These are phyloP conservation scores for Tetramorium parvispinum DNA, from an alignment of 1,140 invertebrate genomes.

Conservation along the genomic window DNA sequence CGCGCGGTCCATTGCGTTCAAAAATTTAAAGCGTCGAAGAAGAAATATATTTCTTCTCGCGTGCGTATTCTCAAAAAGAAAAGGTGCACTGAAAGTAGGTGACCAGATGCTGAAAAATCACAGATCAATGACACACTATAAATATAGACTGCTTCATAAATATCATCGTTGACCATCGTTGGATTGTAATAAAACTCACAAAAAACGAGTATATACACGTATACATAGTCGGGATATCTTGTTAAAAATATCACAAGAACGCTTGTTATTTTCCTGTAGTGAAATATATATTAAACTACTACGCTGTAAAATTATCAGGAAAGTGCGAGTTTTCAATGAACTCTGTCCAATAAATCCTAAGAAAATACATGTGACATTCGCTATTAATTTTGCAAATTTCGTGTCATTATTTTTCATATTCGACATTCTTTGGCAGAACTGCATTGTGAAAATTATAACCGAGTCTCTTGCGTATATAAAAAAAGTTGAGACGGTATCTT, in stretches of 20 bases:
- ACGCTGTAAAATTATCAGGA: background rate
- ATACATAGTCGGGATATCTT: background rate
- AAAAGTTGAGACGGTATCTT: background rate
- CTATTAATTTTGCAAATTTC: background rate
- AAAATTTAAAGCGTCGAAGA: slow-evolving; percentile 14
- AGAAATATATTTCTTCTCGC: slow-evolving; percentile 3
- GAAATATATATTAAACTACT: background rate
- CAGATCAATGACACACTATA: background rate
- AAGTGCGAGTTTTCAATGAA: background rate
- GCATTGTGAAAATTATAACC: background rate
- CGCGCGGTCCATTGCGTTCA: background rate
- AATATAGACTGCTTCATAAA: background rate
- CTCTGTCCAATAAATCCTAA: background rate
- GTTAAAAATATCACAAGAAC: background rate
- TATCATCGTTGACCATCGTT: background rate
- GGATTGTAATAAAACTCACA: background rate
- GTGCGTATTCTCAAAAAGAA: background rate
- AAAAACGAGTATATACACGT: background rate
- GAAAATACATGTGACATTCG: background rate
- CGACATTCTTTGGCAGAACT: background rate
- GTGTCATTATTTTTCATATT: background rate
- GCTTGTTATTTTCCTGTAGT: background rate
- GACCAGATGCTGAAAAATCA: background rate
- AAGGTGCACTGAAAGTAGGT: background rate
- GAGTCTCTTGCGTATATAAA: background rate